Evolutionary conservation across 2,888 invertebrate genomes (phyloP), one percentile per base, ranked within the genome.

Genomic region (Dasysyrphus tricinctus): DNA sequence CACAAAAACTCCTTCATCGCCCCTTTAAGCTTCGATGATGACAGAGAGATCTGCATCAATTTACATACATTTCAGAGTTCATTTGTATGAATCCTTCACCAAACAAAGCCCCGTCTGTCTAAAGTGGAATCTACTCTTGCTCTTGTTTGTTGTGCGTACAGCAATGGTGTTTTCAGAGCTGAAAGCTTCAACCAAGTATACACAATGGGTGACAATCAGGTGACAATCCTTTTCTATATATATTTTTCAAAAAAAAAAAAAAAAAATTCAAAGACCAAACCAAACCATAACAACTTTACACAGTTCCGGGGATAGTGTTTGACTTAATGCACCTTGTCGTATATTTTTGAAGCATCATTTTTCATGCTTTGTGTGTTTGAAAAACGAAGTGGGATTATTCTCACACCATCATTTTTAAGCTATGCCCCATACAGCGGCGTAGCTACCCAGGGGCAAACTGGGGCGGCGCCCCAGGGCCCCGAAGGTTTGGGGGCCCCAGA

Each of bases 191-290:
- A 74, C 57, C 69, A 69, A 77, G 24, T 24, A 24, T 24, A 73
- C 74, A 86, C 86, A 86, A 86, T 86, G 78, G 78, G 3, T 75
- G 69, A 86, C 86, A 86, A 86, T 86, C 86, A 86, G 86, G 86
- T 86, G 86, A 86, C 86, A 86, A 86, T 86, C 82, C 82, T 82
- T 86, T 65, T 56, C 37, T 61, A 67, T 75, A 69, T 24, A 44
- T 24, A 63, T 0, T 5, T 8, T 16, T 19, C 51, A 59, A 70
- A 47, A 37, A 72, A 54, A 7, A 65, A 65, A 44, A 34, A 65
- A 37, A 37, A 11, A 51, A 59, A 69, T 32, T 76, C 44, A 70
- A 77, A 77, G 75, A 56, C 67, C 59, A 74, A 24, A 73, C n/a
- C n/a, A 29, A 47, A 61, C 19, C 67, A 67, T 37, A 69, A 69